Base-by-base conservation (phyloP, 2,888 invertebrate genomes). In the Nudaria mundana region DNA sequence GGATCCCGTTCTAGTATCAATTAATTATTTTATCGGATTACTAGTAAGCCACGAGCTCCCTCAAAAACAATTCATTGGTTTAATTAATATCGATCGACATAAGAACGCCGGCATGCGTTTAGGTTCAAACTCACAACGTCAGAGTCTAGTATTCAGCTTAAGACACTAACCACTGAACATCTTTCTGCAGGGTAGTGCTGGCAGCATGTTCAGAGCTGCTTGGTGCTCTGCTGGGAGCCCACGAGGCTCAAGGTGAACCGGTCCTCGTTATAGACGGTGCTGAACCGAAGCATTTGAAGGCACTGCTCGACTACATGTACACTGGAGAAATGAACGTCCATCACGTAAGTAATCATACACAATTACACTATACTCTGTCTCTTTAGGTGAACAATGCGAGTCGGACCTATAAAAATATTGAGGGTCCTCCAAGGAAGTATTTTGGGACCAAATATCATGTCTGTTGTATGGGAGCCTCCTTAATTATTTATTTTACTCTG, bases 321-420 rank as follows among this genome's bases (percentile, higher is more conserved):
- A 96, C 96, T 69, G 97, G 97, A 52, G 97, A 97, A 89, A 97
- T 97, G 80, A 97, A 96, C 85, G 97, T 97, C 42, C 96, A 96
- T 71, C 96, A 97, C 88, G 97, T 97, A 80, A 93, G 94, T 92
- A 30, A 0, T n/a, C n/a, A 8, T 5, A 5, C 6, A 7, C 3
- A 15, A n/a, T 3, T 30, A 11, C 13, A 5, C 6, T 11, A 2
- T 15, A 14, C 3, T 28, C 15, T 28, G n/a, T n/a, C n/a, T 7
- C 1, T 14, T 15, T 28, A 8, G 1, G n/a, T n/a, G n/a, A n/a
- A n/a, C n/a, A n/a, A 11, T 24, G n/a, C 11, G 24, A 5, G 10
- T n/a, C 3, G 22, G 22, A n/a, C 4, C 1, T 5, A 10, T 10
- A 0, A 11, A 24, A 6, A 24, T 24, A 1, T 11, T 11, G 5